Evolutionary conservation across 2,888 invertebrate species (phyloP).

Genomic region (Sarcophaga subvicina): DNA sequence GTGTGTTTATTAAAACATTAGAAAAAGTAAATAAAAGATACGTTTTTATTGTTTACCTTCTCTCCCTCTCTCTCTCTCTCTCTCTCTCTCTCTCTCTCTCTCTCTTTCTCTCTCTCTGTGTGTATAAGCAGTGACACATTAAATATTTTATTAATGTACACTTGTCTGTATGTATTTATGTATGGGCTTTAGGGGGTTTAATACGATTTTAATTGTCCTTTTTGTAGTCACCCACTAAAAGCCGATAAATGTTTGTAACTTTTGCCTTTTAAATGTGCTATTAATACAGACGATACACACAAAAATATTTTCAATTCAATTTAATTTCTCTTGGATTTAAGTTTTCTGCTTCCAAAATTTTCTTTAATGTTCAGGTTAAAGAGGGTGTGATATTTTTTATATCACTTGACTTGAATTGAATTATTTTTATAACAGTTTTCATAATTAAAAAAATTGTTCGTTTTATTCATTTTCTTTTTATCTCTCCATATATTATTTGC

Average conservation of each 20-base stretch:
- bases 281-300: too few relatives aligned
- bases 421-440: background rate
- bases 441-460: background rate
- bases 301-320: background rate
- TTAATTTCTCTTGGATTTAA: background rate
- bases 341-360: background rate
- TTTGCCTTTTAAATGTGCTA: background rate
- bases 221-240: background rate
- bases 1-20: background rate
- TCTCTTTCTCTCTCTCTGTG: too few relatives aligned
- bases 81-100: slow-evolving; percentile 9
- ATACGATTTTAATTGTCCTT: slow-evolving; percentile 61
- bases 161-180: background rate
- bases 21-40: background rate
- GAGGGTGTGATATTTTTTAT: background rate
- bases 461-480: background rate
- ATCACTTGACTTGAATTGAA: background rate
- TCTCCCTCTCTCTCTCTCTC: background rate
- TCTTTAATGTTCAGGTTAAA: too few relatives aligned
- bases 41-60: background rate
- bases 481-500: background rate
- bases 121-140: slow-evolving; percentile 47
- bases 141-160: slow-evolving; percentile 32
- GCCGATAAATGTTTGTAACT: slow-evolving; percentile 29
- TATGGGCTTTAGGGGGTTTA: slow-evolving; percentile 37